Evolutionary conservation across 2,888 invertebrate species (phyloP), one percentile per base, ranked within the genome.

Genomic region (Drosophila fungiperda): DNA sequence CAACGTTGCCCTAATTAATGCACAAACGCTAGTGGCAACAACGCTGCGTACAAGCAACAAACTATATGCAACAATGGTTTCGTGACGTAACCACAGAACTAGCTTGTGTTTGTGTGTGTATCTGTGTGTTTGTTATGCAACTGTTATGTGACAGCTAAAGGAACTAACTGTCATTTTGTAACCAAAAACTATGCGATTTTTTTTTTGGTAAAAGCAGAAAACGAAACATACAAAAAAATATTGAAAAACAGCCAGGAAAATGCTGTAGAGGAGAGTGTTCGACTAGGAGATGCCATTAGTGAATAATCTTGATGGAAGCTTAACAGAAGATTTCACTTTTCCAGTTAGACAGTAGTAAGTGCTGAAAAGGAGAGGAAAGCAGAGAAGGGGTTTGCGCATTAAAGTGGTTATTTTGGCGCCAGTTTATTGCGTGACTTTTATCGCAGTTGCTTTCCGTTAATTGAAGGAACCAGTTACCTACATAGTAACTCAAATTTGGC

Each of bases 11-110:
- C 82, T 82, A 87, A 89, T 89, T 87, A 87, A 89, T 83, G 73
- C 80, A 73, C 32, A 68, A 85, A 67, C 73, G 55, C 67, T 55
- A 54, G 52, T 53, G 57, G 67, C 67, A 71, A 59, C 80, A 78
- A 84, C 78, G 67, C 52, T 83, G 88, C 83, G 87, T 88, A 88
- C 86, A 82, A 76, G 82, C 79, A 73, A 78, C 71, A 63, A 45
- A 57, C 42, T 38, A 26, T 48, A 49, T 45, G 38, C 12, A 53
- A 52, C 71, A 33, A 57, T 42, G 54, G 65, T 36, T 66, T 36
- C 38, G 66, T 26, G 40, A 58, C 52, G 68, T 65, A 72, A 59
- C 58, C 62, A 73, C 69, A 62, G 59, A 61, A 50, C 42, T 12
- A 29, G 48, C 52, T 15, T 29, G 29, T 62, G 54, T 23, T 15